These are phyloP conservation scores for Thalassophryne amazonica DNA, from an alignment of 2,797 vertebrate genomes.

Conservation along the genomic window DNA sequence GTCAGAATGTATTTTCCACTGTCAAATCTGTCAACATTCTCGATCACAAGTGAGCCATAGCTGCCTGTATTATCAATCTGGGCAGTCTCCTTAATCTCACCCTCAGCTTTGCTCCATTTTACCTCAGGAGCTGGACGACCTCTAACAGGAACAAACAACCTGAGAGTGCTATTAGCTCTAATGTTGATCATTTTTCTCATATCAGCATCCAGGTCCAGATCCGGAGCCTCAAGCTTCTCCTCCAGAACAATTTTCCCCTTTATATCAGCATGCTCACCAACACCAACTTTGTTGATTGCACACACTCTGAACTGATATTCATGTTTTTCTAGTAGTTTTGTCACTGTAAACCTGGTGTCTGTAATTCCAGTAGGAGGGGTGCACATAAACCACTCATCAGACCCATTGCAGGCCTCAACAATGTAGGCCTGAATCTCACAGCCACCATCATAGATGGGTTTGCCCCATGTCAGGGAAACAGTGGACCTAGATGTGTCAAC, in stretches of 20 bases:
- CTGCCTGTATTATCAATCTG: constrained; percentile 91
- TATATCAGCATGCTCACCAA: constrained; percentile 94
- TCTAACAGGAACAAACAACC: constrained; percentile 93
- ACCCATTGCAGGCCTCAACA: constrained; percentile 87
- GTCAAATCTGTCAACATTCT: constrained; percentile 95
- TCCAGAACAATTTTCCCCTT: constrained; percentile 87
- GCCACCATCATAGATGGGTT: constrained; percentile 98
- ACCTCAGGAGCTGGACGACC: constrained; percentile 95
- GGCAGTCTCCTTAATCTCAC: constrained; percentile 91
- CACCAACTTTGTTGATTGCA: constrained; percentile 94
- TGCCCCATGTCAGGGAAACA: constrained; percentile 92
- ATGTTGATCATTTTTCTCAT: constrained; percentile 96
- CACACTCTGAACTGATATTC: constrained; percentile 97
- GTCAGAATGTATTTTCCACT: constrained; percentile 94
- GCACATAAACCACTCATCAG: constrained; percentile 93
- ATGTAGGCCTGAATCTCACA: constrained; percentile 97
- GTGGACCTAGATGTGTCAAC: constrained; percentile 90
- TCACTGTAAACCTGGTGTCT: constrained; percentile 87
- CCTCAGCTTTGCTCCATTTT: constrained; percentile 94
- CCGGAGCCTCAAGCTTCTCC: constrained; percentile 95
- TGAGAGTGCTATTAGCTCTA: constrained; percentile 90
- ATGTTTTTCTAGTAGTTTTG: constrained; percentile 91
- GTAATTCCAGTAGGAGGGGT: constrained; percentile 91
- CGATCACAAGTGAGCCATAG: constrained; percentile 94
- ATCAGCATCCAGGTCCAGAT: constrained; percentile 94